Base-by-base conservation (phyloP, 1,140 invertebrate genomes). In the Scaptomyza pallida region DNA sequence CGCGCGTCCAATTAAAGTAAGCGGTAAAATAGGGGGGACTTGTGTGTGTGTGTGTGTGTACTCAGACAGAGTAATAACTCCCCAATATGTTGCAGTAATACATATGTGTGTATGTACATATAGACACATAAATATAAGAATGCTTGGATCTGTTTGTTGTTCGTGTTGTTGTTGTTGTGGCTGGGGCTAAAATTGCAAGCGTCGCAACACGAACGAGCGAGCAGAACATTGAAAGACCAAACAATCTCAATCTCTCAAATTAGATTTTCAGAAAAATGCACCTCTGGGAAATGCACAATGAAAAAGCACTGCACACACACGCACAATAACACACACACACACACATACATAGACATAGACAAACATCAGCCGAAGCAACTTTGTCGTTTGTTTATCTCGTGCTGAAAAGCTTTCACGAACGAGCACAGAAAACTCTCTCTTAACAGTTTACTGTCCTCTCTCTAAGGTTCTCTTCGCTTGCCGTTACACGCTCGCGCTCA, bases 251-350 rank as follows among this genome's bases (percentile, higher is more conserved):
- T 90, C 82, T 85, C 82, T 90, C 88, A 90, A 90, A 90, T 90
- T 90, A 90, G 88, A 90, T 90, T 90, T 89, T 90, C 73, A 89
- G 86, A 89, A 90, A 90, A 90, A 90, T 90, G 82, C 88, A 90
- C 88, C 79, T 90, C 78, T 90, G 88, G 88, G 88, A 90, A 90
- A 89, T 88, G 82, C 82, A 88, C 82, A 82, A 88, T 88, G 82
- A 88, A 88, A 88, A 88, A 88, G 82, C 78, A 74, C 63, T 72
- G 62, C 67, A 74, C 56, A 60, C 57, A 70, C 40, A 64, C 26
- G 21, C 41, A 52, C 5, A 43, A 62, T 13, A 44, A 48, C 57
- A 35, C 30, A 37, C 33, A 40, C 44, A 67, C 47, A 76, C 59
- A 52, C 55, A 62, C 48, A 48, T 16, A 40, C 30, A 40, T 23